Evolutionary conservation across 2,888 invertebrate genomes (phyloP).

Genomic region (Melolontha melolontha): DNA sequence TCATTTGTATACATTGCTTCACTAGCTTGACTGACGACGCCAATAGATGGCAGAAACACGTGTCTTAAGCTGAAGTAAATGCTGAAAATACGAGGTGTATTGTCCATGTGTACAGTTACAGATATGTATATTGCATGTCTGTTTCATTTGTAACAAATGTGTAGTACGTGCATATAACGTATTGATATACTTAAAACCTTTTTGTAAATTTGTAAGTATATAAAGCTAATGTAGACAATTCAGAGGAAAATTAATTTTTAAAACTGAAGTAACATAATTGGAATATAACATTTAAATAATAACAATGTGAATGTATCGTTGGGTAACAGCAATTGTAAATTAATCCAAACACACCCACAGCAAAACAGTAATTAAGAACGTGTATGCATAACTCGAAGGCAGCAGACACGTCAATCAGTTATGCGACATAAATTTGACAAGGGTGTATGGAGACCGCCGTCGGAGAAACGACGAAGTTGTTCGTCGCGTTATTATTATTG

Average conservation of each 20-base stretch:
- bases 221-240: too few relatives aligned
- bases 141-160: too few relatives aligned
- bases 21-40: too few relatives aligned
- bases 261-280: slow-evolving; percentile 1
- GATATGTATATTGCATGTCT: too few relatives aligned
- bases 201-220: too few relatives aligned
- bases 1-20: too few relatives aligned
- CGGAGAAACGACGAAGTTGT: slow-evolving; percentile 1
- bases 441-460: slow-evolving; percentile 10
- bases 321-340: slow-evolving; percentile 46
- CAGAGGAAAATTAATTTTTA: slow-evolving; percentile 5
- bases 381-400: slow-evolving; percentile 43
- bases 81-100: too few relatives aligned
- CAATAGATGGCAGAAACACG: too few relatives aligned
- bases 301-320: slow-evolving; percentile 1
- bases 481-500: slow-evolving; percentile 1
- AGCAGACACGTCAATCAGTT: slow-evolving; percentile 48
- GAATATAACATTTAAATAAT: neutral
- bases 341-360: slow-evolving; percentile 46
- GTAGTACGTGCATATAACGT: too few relatives aligned
- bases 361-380: slow-evolving; percentile 47
- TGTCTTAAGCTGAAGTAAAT: too few relatives aligned
- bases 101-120: too few relatives aligned
- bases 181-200: too few relatives aligned
- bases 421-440: slow-evolving; percentile 50